Evolutionary conservation across 2,797 vertebrate species (phyloP), one percentile per base, ranked within the genome.

Genomic region (Rhynchonycteris naso): DNA sequence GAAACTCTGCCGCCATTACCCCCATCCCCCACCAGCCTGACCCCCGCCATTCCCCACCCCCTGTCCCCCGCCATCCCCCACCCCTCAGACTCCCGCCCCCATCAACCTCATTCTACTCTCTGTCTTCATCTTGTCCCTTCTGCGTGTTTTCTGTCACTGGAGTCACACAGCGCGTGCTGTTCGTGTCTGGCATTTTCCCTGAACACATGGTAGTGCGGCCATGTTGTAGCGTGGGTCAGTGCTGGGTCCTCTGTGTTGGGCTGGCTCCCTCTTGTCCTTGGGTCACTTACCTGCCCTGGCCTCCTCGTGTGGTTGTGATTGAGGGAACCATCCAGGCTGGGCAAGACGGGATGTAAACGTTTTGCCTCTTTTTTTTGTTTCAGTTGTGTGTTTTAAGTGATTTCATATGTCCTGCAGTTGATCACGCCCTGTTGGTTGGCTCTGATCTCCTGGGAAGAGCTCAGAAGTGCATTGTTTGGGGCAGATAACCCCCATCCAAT

Each of bases 161-260:
- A 30, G 0, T 9, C 33, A 3, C 14, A 0, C 4, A 1, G 35
- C 28, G 1, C 1, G 28, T 19, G 26, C 5, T 28, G 4, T 12
- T n/a, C 22, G 18, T 2, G 11, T 26, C 9, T 13, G 80, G 35
- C 26, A 1, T 18, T 9, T 21, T 12, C 56, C 12, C 58, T 19
- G 65, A 24, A 65, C 65, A 13, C 7, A 15, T 7, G 19, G 2
- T 0, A 26, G 15, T 0, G 7, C 18, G 3, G 65, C 61, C 7
- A 1, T 1, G 1, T 3, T 19, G 76, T 2, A 7, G 35, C 6
- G 0, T 7, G 52, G 3, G 3, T 54, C 56, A 2, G 65, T 9
- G 38, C 61, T 21, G 7, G 0, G 5, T 16, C 59, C 54, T n/a
- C 24, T 30, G 16, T 2, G 0, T 19, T 5, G 56, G 33, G 35